Evolutionary conservation across 2,888 invertebrate species (phyloP), one percentile per base, ranked within the genome.

Genomic region (Alloplasta piceator): DNA sequence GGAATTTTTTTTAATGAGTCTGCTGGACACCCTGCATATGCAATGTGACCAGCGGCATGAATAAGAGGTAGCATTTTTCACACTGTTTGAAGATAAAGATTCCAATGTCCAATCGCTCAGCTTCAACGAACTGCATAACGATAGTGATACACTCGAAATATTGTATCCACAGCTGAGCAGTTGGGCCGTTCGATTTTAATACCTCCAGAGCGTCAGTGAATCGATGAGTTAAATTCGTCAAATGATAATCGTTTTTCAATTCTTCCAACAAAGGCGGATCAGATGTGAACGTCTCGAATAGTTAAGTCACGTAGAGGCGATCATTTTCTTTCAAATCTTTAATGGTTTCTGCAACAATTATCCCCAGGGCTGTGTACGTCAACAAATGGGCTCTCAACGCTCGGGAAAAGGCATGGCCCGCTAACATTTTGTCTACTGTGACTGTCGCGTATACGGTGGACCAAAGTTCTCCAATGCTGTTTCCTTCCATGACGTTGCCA

Each of bases 11-110:
- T n/a, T n/a, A n/a, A n/a, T n/a, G n/a, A n/a, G n/a, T n/a, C n/a
- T n/a, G n/a, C n/a, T n/a, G n/a, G n/a, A n/a, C n/a, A n/a, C n/a
- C n/a, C n/a, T 7, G 88, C 86, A 75, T 89, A 89, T 16, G 71
- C 36, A 26, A 87, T 86, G 76, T 91, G 90, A 0, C 89, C 90
- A 75, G 77, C 50, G 0, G 86, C 84, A 75, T 88, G 87, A 72
- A 89, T 88, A 63, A 80, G 81, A 6, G 87, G 87, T 46, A 88
- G 38, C 85, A 88, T 88, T 77, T 82, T 64, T 71, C 82, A 56
- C 2, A 88, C 71, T 46, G 73, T 80, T n/a, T 83, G 68, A 7
- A 89, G 72, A 78, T 88, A 85, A 6, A 85, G 52, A 10, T 79
- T 26, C 83, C 86, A 87, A 76, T 86, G 70, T 16, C 86, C 12